phyloP scores from a whole-genome alignment of 2,797 vertebrate species.

The Poeciliopsis paucimaculata region DNA sequence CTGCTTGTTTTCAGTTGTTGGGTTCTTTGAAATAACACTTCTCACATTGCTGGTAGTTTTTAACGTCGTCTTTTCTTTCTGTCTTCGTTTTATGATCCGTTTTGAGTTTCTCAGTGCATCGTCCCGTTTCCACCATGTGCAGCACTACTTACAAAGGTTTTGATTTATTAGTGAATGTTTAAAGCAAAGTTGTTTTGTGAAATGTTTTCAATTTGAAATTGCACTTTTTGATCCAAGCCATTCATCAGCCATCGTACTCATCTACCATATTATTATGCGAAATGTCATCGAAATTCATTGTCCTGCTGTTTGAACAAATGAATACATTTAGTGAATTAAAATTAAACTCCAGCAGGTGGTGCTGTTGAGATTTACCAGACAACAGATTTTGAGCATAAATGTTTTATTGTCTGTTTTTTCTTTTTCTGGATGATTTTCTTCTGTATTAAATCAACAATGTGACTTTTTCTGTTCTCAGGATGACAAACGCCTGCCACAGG shows the following conservation, averaged over 20 bases:
- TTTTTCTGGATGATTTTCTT: neutral
- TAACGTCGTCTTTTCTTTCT: neutral
- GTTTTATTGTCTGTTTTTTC: neutral
- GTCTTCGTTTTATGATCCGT: neutral
- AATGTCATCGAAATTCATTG: neutral
- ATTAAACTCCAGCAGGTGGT: conserved; percentile 22
- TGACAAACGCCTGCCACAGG: conserved; percentile 96
- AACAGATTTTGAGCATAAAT: neutral
- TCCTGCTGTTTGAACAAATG: neutral
- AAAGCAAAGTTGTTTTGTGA: neutral
- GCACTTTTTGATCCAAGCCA: neutral
- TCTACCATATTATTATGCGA: neutral
- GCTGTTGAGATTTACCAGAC: conserved; percentile 6
- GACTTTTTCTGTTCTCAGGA: conserved; percentile 75
- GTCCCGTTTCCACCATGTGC: neutral
- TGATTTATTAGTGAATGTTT: neutral
- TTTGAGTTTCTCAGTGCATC: neutral
- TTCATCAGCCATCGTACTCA: neutral
- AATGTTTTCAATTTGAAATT: neutral
- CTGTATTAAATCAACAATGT: neutral
- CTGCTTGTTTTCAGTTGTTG: neutral
- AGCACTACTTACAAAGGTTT: neutral
- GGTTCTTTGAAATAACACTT: neutral
- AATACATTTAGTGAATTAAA: neutral
- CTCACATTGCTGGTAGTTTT: neutral